These are phyloP conservation scores for Arbacia lixula DNA, from an alignment of 53 echinoderm and acorn worm species.

Conservation along the genomic window DNA sequence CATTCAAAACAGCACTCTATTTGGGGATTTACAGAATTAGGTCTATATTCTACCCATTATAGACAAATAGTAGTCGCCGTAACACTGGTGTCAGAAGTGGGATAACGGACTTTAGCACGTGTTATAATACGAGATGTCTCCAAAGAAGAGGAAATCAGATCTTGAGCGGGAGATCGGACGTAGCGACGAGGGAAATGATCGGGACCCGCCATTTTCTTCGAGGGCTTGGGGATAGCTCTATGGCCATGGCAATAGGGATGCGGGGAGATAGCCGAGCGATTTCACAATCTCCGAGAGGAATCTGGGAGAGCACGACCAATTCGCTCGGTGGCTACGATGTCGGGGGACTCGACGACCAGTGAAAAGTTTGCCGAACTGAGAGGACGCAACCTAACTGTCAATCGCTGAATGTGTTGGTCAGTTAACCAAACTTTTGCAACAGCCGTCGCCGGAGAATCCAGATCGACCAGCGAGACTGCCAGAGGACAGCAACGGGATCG, in stretches of 20 bases:
- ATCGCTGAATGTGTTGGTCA: neutral
- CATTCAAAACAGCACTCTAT: no score
- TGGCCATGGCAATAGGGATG: constrained; percentile 7
- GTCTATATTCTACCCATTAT: no score
- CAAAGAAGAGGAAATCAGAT: no score
- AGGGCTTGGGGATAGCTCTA: constrained; percentile 1
- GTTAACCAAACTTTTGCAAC: no score
- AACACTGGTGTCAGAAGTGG: no score
- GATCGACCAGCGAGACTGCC: neutral
- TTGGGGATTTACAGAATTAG: no score
- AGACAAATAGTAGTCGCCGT: no score
- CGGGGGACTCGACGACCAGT: neutral
- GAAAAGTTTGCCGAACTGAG: neutral
- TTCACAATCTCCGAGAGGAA: constrained; percentile 5
- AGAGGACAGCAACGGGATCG: no score
- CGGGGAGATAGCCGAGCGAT: constrained; percentile 16
- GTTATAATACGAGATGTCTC: no score
- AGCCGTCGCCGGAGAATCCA: neutral
- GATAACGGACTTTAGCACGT: no score
- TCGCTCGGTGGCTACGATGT: neutral
- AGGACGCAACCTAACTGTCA: neutral
- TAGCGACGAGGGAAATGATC: neutral
- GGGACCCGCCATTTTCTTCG: constrained; percentile 7
- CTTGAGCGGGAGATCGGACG: no score
- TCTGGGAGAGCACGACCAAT: constrained; percentile 1